Base-by-base conservation (phyloP, 1,140 invertebrate species). In the Drosophila obscura region DNA sequence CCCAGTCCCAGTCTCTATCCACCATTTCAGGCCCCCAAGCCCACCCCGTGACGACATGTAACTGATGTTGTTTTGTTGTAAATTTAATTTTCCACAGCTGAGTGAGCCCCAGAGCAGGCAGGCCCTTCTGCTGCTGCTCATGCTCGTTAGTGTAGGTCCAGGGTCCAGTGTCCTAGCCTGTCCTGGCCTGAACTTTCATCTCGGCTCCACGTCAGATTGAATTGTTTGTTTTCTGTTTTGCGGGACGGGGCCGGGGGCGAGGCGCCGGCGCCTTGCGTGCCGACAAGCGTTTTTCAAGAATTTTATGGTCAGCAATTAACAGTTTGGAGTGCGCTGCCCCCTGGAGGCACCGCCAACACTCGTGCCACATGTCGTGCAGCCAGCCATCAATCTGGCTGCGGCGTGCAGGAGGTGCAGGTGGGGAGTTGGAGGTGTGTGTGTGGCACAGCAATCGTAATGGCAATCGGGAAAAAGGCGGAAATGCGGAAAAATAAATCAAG, bases 301-400 rank as follows among this genome's bases (percentile, higher is more conserved):
- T 68, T 87, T 88, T 87, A 87, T 88, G 74, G 66, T 53, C 50
- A 71, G 57, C 82, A 87, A 87, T 87, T 88, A 87, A 68, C 81
- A 77, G 77, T 19, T 77, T 43, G 4, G 45, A 77, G 66, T 76
- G 62, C 49, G 60, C 68, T 22, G 73, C 63, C 41, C 62, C 51
- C 19, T 6, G 24, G 66, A 87, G 75, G 65, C 78, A 87, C 7
- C 1, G 82, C 82, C 81, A 81, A 81, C 82, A 82, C 74, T 87
- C 81, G 74, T 58, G 60, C 72, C 81, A 77, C 68, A 67, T 82
- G 71, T 64, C 83, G 83, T 87, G 82, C 83, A 8, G 46, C 19
- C 43, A 43, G 44, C 52, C 83, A 87, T 87, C 83, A 82, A 85
- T 85, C 82, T 83, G 74, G 62, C 45, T 43, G 35, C 51, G 67